Conservation (phyloP, 2,888 invertebrate species). For the Scaptomyza parva region DNA sequence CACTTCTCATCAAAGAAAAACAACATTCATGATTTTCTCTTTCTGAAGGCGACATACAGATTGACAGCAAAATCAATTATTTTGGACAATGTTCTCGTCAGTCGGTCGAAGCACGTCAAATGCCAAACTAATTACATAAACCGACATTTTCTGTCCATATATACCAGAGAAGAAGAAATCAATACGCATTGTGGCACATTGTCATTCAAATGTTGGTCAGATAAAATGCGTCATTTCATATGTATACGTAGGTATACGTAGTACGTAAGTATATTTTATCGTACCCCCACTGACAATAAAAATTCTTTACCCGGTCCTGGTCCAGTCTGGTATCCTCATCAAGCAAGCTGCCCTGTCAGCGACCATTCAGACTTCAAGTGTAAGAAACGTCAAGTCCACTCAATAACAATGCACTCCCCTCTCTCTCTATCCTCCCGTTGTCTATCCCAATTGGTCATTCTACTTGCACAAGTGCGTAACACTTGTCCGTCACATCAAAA, state of each 20-base stretch:
- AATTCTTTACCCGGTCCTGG: conserved; percentile 26
- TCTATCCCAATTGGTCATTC: conserved; percentile 32
- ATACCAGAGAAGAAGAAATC: conserved; percentile 15
- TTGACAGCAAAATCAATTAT: conserved; percentile 76
- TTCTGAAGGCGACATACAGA: conserved; percentile 29
- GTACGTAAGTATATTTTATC: conserved; percentile 9
- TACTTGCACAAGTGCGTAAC: conserved; percentile 56
- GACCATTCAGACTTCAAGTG: conserved; percentile 72
- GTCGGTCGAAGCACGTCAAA: conserved; percentile 19
- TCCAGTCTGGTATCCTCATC: conserved; percentile 52
- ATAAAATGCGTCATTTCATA: conserved; percentile 58
- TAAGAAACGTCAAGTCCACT: conserved; percentile 75
- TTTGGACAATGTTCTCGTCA: conserved; percentile 56
- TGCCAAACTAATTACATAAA: conserved; percentile 69
- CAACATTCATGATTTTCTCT: background rate
- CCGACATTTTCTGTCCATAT: conserved; percentile 21
- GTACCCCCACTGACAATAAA: conserved; percentile 47
- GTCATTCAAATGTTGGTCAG: conserved; percentile 61
- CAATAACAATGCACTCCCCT: conserved; percentile 36
- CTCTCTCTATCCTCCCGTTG: background rate
- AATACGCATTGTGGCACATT: conserved; percentile 44
- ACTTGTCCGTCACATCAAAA: conserved; percentile 77
- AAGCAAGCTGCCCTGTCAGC: conserved; percentile 59
- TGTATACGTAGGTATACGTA: no score
- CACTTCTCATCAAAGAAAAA: background rate